Conservation (phyloP, 2,888 invertebrate genomes). For the Arenicola marina region DNA sequence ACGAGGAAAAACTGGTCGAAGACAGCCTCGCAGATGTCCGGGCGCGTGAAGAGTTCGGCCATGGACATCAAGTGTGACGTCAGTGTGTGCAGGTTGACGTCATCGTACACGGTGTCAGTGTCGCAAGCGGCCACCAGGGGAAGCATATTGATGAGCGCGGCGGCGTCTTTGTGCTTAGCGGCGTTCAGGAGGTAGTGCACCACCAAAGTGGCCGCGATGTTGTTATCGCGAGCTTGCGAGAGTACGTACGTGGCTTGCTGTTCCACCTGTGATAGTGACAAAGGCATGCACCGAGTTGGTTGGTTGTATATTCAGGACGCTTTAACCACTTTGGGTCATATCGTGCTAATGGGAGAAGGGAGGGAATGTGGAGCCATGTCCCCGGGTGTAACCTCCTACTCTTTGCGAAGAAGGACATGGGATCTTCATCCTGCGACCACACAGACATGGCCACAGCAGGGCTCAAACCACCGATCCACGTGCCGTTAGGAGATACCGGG, state of each 20-base stretch:
- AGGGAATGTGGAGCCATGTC: too few species aligned
- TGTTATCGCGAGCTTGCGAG: conserved; percentile 15
- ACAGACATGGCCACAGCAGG: too few species aligned
- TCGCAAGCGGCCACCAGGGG: conserved; percentile 84
- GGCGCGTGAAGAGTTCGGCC: conserved; percentile 88
- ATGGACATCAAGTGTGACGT: conserved; percentile 83
- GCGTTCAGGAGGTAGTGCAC: conserved; percentile 31
- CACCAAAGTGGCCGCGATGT: conserved; percentile 18
- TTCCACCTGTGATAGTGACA: conserved; percentile 17
- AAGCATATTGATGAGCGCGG: conserved; percentile 80
- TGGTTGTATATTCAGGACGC: too few species aligned
- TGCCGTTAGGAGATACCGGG: too few species aligned
- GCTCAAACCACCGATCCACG: too few species aligned
- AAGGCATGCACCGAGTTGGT: background rate
- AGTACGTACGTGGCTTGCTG: conserved; percentile 18
- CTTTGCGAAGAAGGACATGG: too few species aligned
- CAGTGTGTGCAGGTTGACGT: conserved; percentile 90
- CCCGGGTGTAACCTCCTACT: too few species aligned
- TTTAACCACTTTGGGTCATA: too few species aligned
- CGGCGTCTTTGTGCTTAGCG: conserved; percentile 78
- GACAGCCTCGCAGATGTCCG: conserved; percentile 92
- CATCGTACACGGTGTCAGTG: conserved; percentile 90
- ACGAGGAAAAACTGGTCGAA: conserved; percentile 94
- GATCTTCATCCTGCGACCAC: too few species aligned
- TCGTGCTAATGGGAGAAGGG: too few species aligned